These are phyloP conservation scores for Melanargia galathea DNA, from an alignment of 2,888 invertebrate species.

Conservation along the genomic window DNA sequence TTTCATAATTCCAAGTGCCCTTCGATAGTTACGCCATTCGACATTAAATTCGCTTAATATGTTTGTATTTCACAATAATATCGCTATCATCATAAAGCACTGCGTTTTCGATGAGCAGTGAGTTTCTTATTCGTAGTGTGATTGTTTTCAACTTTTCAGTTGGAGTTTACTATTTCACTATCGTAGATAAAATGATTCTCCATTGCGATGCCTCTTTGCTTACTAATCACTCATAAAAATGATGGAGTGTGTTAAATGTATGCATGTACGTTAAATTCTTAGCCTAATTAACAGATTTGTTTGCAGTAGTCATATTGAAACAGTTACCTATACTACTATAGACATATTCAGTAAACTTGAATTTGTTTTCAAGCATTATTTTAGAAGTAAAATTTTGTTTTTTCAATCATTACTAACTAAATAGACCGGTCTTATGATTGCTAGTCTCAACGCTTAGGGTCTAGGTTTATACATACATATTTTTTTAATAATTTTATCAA, in stretches of 20 bases:
- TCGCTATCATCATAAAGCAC: conserved; percentile 12
- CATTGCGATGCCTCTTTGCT: conserved; percentile 39
- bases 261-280: conserved; percentile 61
- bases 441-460: conserved; percentile 68
- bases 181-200: conserved; percentile 28
- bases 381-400: conserved; percentile 25
- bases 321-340: conserved; percentile 20
- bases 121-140: conserved; percentile 49
- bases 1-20: not conserved
- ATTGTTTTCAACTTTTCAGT: conserved; percentile 45
- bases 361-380: conserved; percentile 26
- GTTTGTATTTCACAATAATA: conserved; percentile 2
- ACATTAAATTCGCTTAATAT: conserved; percentile 17
- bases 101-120: conserved; percentile 26
- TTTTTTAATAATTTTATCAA: not conserved
- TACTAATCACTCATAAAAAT: conserved; percentile 38
- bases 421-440: conserved; percentile 67
- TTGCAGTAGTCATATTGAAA: conserved; percentile 61
- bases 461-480: not conserved
- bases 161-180: conserved; percentile 30
- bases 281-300: conserved; percentile 54
- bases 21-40: conserved; percentile 21
- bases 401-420: conserved; percentile 39
- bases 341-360: conserved; percentile 6
- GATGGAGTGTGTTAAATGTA: conserved; percentile 32